Evolutionary conservation across 2,797 vertebrate genomes (phyloP).

Genomic region (Threskiornis aethiopicus): DNA sequence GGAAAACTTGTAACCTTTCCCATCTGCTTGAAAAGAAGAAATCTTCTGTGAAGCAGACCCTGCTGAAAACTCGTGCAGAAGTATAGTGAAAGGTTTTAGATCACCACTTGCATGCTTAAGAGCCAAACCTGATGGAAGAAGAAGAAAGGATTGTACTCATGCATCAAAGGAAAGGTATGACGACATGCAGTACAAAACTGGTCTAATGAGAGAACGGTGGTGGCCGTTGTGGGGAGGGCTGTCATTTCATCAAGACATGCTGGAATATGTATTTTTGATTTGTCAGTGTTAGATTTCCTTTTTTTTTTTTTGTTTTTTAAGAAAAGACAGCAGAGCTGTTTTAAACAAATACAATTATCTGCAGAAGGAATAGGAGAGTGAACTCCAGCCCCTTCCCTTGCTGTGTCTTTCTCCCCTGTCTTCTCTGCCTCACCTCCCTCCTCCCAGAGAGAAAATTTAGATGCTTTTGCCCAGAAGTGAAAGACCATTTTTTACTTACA

Average conservation of each 20-base stretch:
- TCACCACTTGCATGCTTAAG: not conserved
- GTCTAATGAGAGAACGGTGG: not conserved
- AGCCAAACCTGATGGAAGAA: not conserved
- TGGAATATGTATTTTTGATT: not conserved
- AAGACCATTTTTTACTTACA: slow-evolving; percentile 4
- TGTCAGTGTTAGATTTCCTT: not conserved
- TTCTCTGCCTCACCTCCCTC: not conserved
- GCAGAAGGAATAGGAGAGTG: not conserved
- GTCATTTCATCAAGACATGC: not conserved
- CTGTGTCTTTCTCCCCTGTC: not conserved
- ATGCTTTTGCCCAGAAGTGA: not conserved
- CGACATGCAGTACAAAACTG: not conserved
- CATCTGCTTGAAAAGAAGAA: not conserved
- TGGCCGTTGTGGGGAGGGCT: accelerated
- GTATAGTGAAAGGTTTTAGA: not conserved
- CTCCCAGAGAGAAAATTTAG: not conserved
- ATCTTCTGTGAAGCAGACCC: not conserved
- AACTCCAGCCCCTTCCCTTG: not conserved
- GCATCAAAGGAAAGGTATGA: not conserved
- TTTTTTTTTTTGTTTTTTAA: not conserved
- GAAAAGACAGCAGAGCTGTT: not conserved
- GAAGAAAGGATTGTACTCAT: not conserved
- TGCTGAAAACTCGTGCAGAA: not conserved
- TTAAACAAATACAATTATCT: not conserved
- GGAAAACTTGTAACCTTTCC: slow-evolving; percentile 2